Base-by-base conservation (phyloP, 1,140 invertebrate species). In the Musca vetustissima region DNA sequence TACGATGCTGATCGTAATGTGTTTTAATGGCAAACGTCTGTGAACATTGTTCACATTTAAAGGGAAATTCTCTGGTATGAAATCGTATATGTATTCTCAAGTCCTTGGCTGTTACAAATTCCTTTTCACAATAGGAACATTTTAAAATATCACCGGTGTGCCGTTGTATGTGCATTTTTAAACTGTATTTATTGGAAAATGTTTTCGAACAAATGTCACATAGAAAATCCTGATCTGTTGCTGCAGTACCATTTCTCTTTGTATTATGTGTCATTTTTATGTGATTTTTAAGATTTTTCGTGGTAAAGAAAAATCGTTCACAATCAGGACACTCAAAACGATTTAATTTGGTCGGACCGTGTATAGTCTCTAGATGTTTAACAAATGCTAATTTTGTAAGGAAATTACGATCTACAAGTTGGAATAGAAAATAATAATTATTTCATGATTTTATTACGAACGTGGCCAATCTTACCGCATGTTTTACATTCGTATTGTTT, bases 21-120 rank as follows among this genome's bases (percentile, higher is more conserved):
- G 36, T 52, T 14, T 64, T 64, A 36, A 69, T 69, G 2, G 57
- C 59, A 53, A 69, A 69, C 1, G 43, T 36, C 4, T 36, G 47
- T 11, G 47, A 47, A 52, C 68, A 69, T 48, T 21, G 28, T 14
- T 47, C 17, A 52, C 68, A 69, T 32, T 47, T 48, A 52, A 32
- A 69, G 14, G 68, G 68, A 53, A 64, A 69, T 1, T 69, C 49
- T 6, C 68, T 59, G 22, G 61, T 69, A 53, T 69, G 68, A 22
- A 69, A 69, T n/a, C 68, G 68, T 36, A 64, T 69, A 53, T 69
- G 68, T 19, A 69, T 32, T 52, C 49, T 32, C 4, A 69, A 48
- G 64, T 69, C 68, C 14, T 64, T 69, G 11, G 24, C 22, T 13
- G 57, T 47, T 21, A 69, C 68, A 32, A 69, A 69, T 24, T 69